Evolutionary conservation across 2,888 invertebrate species (phyloP).

Genomic region (Cheilosia pagana): DNA sequence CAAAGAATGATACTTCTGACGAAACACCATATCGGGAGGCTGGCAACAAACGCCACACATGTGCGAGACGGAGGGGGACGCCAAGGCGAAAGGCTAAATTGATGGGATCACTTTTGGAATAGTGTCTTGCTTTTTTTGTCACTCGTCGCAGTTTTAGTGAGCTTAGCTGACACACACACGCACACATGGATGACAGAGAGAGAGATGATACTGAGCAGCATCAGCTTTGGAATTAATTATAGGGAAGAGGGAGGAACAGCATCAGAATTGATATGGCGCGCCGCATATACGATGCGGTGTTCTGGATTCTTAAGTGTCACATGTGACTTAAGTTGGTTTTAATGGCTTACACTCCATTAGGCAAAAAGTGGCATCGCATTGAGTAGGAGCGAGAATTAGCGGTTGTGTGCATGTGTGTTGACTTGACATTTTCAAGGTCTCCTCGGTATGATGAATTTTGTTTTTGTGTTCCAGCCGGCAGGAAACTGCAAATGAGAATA

Average conservation of each 20-base stretch:
- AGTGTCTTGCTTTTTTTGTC: slow-evolving; percentile 23
- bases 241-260: slow-evolving; percentile 48
- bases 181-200: neutral
- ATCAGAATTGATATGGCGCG: slow-evolving; percentile 36
- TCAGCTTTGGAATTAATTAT: slow-evolving; percentile 64
- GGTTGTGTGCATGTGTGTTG: neutral
- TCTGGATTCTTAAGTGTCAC: slow-evolving; percentile 59
- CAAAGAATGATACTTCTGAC: slow-evolving; percentile 50
- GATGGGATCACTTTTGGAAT: slow-evolving; percentile 56
- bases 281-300: slow-evolving; percentile 35
- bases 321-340: slow-evolving; percentile 66
- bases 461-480: slow-evolving; percentile 15
- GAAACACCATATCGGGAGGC: slow-evolving; percentile 44
- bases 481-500: slow-evolving; percentile 45
- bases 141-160: slow-evolving; percentile 41
- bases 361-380: slow-evolving; percentile 59
- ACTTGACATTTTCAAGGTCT: slow-evolving; percentile 45
- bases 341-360: slow-evolving; percentile 62
- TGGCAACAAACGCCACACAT: slow-evolving; percentile 43
- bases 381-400: slow-evolving; percentile 3
- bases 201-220: slow-evolving; percentile 25
- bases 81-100: slow-evolving; percentile 56
- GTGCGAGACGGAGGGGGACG: slow-evolving; percentile 4
- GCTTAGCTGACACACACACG: slow-evolving; percentile 50
- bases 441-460: slow-evolving; percentile 9